phyloP scores from a whole-genome alignment of 2,113 vertebrate genomes.

The Lynx canadensis region DNA sequence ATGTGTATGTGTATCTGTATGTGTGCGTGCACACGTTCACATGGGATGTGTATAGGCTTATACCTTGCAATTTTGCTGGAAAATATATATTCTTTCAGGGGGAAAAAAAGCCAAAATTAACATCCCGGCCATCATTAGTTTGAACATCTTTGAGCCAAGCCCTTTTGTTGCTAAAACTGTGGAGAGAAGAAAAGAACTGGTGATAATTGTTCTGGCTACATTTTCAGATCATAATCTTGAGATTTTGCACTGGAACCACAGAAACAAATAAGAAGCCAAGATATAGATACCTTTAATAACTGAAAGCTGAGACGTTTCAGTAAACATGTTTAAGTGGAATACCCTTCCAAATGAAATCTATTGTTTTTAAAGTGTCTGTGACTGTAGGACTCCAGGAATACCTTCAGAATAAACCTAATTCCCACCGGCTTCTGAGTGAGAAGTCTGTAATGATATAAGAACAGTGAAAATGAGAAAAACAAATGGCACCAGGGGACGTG shows the following conservation, averaged over 20 bases:
- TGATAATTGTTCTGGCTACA: constrained; percentile 38
- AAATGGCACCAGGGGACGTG: neutral
- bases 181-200: constrained; percentile 10
- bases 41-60: neutral
- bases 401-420: constrained; percentile 41
- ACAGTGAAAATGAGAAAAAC: constrained; percentile 35
- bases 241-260: neutral
- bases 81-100: neutral
- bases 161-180: constrained; percentile 22
- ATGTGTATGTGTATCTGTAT: neutral
- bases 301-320: neutral
- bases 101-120: neutral
- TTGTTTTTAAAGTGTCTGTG: neutral
- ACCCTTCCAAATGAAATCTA: neutral
- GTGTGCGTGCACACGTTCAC: neutral
- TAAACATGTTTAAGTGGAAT: neutral
- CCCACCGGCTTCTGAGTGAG: neutral
- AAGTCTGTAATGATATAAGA: constrained; percentile 1
- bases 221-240: constrained; percentile 43
- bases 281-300: neutral
- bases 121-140: neutral
- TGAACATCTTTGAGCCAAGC: constrained; percentile 17
- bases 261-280: constrained; percentile 20
- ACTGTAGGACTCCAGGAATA: neutral
- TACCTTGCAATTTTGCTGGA: neutral